phyloP scores from a whole-genome alignment of 2,888 invertebrate genomes.

The Sesia bembeciformis region DNA sequence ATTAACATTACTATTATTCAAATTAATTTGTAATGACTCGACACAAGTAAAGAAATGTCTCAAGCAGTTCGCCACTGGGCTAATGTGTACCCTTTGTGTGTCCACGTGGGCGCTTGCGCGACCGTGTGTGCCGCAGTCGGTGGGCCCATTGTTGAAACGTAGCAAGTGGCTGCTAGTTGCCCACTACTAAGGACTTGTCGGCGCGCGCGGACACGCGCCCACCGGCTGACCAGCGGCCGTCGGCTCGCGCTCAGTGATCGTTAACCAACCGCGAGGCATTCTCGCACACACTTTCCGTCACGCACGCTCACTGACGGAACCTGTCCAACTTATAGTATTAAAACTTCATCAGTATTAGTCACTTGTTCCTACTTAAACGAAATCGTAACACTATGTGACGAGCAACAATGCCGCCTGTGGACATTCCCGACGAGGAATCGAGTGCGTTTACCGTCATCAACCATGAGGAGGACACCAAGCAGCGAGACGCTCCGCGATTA shows the following conservation, averaged over 20 bases:
- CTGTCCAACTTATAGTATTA: not conserved
- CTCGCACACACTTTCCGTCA: constrained; percentile 7
- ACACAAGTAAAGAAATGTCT: constrained; percentile 1
- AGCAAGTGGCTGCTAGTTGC: constrained; percentile 6
- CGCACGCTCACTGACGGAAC: not conserved
- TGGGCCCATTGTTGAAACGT: constrained; percentile 6
- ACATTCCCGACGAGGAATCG: constrained; percentile 24
- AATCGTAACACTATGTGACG: constrained; percentile 11
- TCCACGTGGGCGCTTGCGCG: constrained; percentile 42
- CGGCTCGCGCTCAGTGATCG: constrained; percentile 6
- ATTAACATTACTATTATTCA: too few relatives aligned
- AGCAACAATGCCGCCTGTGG: constrained; percentile 42
- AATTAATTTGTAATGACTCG: not conserved
- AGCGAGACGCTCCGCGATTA: not conserved
- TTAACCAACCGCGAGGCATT: constrained; percentile 7
- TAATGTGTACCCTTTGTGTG: constrained; percentile 16
- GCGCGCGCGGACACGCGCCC: constrained; percentile 5
- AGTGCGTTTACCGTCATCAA: constrained; percentile 46
- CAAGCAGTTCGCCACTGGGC: constrained; percentile 6
- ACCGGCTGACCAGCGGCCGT: constrained; percentile 23
- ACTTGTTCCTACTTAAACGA: not conserved
- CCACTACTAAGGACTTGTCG: constrained; percentile 11
- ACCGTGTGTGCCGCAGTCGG: constrained; percentile 21
- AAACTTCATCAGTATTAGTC: not conserved
- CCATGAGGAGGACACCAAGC: constrained; percentile 12